These are phyloP conservation scores for Molothrus ater DNA, from an alignment of 2,797 vertebrate genomes.

Conservation along the genomic window DNA sequence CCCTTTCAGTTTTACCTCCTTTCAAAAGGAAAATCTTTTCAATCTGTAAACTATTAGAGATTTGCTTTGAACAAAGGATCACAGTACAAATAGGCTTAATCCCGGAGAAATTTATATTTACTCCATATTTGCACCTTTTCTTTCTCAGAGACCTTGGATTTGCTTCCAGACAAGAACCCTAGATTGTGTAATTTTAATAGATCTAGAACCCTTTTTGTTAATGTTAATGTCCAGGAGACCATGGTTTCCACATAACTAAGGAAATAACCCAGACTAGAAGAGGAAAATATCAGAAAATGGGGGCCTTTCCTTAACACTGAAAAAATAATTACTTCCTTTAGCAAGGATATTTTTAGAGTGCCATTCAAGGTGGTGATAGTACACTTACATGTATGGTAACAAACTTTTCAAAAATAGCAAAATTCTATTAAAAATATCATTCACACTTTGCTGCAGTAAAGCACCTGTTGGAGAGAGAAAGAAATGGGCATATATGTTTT, in stretches of 20 bases:
- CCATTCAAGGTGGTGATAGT: background rate
- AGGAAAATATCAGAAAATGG: background rate
- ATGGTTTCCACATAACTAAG: background rate
- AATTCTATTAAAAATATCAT: background rate
- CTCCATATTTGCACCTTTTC: background rate
- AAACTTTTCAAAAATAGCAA: background rate
- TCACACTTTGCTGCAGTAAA: background rate
- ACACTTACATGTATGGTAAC: background rate
- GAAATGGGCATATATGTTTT: background rate
- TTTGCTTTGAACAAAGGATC: background rate
- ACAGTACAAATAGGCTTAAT: background rate
- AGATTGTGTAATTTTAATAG: background rate
- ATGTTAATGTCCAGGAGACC: background rate
- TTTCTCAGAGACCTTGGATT: background rate
- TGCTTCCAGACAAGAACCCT: background rate
- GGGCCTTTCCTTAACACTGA: background rate
- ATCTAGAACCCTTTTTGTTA: background rate
- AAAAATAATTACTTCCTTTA: background rate
- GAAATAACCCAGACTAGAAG: background rate
- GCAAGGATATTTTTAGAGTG: background rate
- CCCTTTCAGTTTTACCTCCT: background rate
- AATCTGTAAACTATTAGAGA: background rate
- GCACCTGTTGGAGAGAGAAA: background rate
- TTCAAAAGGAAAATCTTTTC: background rate
- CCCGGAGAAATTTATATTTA: background rate